Base-by-base conservation (phyloP, 1,140 invertebrate species). In the Bombus affinis region DNA sequence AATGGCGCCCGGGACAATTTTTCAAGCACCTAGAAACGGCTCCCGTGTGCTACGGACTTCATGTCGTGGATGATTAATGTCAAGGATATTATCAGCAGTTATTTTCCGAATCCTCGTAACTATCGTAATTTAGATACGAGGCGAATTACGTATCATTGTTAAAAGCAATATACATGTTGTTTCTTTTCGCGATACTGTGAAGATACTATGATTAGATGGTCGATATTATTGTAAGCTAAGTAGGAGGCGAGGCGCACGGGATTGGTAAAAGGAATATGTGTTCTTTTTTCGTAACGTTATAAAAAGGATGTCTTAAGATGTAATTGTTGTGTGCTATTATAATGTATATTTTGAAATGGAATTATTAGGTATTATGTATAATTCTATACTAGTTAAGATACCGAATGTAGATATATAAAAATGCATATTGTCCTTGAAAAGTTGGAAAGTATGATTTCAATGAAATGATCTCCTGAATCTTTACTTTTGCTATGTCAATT, bases 21-120 rank as follows among this genome's bases (percentile, higher is more conserved):
- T 82, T 77, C 73, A 39, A 77, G 28, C 77, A 47, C 22, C 42
- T 66, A 35, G 28, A 25, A n/a, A 62, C 12, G 44, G n/a, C 37
- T 39, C 9, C 35, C 42, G 39, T n/a, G 28, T 22, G 18, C 13
- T 73, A n/a, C 10, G 28, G 6, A 12, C 18, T 12, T 66, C 3
- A 35, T 1, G 25, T 9, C n/a, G 47, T n/a, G 22, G 37, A 39
- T 44, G 42, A 68, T 79, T 32, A 25, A 68, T 35, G 10, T 13
- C 35, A 15, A 47, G 37, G 13, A 57, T 44, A 22, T 32, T 53
- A 53, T 71, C 25, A 37, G 8, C 18, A 71, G 66, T 35, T 71
- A 71, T 25, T 78, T 65, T 22, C 15, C 15, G 35, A 76, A 37
- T 39, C 10, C 2, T 59, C 6, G 28, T n/a, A 39, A 59, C 39